Percentiles rank a stretch among this genome's conserved stretches.
Evolutionary conservation across 2,113 vertebrate species (phyloP).

Genomic region (Perccottus glenii): DNA sequence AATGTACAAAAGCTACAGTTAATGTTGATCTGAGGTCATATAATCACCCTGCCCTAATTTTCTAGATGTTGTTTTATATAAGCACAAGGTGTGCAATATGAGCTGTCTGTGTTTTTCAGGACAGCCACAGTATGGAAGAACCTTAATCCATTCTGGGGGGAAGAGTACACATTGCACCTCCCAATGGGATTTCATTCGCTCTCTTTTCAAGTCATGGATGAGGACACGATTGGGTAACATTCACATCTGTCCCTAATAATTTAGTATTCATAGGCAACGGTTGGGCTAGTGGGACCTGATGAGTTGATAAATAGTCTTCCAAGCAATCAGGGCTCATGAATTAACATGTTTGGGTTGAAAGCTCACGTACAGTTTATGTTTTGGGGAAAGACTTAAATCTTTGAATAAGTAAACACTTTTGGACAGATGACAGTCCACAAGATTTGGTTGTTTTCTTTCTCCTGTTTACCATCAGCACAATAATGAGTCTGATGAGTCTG

Average conservation of each 20-base stretch:
- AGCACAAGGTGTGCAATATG: neutral
- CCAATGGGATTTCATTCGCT: conserved; percentile 86
- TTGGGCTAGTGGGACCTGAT: neutral
- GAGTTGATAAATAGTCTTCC: conserved; percentile 14
- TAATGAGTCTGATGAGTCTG: neutral
- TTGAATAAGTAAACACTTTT: conserved; percentile 61
- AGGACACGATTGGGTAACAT: conserved; percentile 88
- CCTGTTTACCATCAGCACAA: neutral
- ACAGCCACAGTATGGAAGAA: conserved; percentile 90
- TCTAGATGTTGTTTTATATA: neutral
- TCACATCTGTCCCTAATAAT: conserved; percentile 8
- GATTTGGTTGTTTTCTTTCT: conserved; percentile 39
- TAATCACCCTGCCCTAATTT: neutral
- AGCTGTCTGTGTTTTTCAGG: conserved; percentile 64
- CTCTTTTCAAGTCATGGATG: conserved; percentile 89
- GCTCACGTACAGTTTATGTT: conserved; percentile 18
- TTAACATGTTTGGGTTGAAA: conserved; percentile 36
- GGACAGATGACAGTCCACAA: conserved; percentile 42
- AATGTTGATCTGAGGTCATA: neutral
- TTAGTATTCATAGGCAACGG: conserved; percentile 21
- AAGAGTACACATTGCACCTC: conserved; percentile 89
- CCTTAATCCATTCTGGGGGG: conserved; percentile 92
- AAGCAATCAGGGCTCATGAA: conserved; percentile 14
- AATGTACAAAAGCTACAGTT: too few relatives aligned
- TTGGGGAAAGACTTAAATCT: conserved; percentile 37